Base-by-base conservation (phyloP, 2,113 vertebrate species). In the Ictalurus furcatus region DNA sequence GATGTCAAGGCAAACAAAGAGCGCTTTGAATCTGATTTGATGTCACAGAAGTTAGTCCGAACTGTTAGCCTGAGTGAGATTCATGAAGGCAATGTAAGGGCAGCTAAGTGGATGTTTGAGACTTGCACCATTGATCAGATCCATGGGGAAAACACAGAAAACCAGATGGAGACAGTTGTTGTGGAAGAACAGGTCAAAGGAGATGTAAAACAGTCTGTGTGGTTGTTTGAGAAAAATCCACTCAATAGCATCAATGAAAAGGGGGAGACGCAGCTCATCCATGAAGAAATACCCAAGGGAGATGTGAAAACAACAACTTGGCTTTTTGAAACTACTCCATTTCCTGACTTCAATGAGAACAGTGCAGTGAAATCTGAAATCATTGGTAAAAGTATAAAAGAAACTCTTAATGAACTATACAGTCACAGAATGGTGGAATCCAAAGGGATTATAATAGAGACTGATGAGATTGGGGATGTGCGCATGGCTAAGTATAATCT, bases 241-340 rank as follows among this genome's bases (percentile, higher is more conserved):
- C 95, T 98, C 74, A 96, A 98, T 92, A 96, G 95, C 89, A 95
- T 98, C 92, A 97, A 96, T 81, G 96, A 97, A 90, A 85, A 88
- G 12, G 94, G 96, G 63, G 96, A 97, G 88, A 93, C 61, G 89
- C 86, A 91, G 61, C 34, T 93, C 5, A 79, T 52, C 78, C 94
- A 85, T 54, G 97, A 98, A 92, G 95, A 96, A 93, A 96, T 97
- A 83, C 96, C 96, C 90, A 95, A 95, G 92, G 96, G 95, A 0
- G 97, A 98, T 91, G 97, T 98, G 23, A 98, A 96, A 92, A 96
- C 97, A 83, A 96, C 96, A 86, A 97, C 96, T 0, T 98, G 97
- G 97, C 96, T 98, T 81, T 98, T 98, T 96, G 97, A 98, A 95
- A 98, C 97, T 1, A 98, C 96, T 80, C 96, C 97, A 19, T 95